A percentile compares a stretch with the other conserved stretches of the same genome.
Evolutionary conservation across 2,797 vertebrate species (phyloP).

Genomic region (Austrolebias charrua): DNA sequence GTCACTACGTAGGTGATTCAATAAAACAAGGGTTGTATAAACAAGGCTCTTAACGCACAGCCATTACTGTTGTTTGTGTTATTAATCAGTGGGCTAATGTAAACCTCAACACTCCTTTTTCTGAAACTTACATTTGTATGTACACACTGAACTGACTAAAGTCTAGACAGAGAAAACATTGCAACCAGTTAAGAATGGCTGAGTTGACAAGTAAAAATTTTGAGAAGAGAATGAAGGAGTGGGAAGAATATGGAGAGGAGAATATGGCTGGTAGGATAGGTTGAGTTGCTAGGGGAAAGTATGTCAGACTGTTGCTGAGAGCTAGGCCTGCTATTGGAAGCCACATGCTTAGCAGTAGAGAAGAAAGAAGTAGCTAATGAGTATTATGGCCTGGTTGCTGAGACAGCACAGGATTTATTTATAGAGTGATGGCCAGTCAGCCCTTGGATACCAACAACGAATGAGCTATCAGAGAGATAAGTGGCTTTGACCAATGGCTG

Average conservation of each 20-base stretch:
- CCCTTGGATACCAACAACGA: constrained; percentile 87
- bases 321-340: constrained; percentile 69
- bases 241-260: constrained; percentile 45
- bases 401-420: constrained; percentile 89
- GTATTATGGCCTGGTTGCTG: constrained; percentile 83
- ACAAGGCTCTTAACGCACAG: constrained; percentile 21
- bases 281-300: constrained; percentile 73
- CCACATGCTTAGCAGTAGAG: constrained; percentile 64
- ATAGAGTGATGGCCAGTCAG: constrained; percentile 85
- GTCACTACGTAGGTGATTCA: constrained; percentile 25
- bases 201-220: constrained; percentile 16
- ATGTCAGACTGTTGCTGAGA: constrained; percentile 61
- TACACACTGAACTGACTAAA: constrained; percentile 1
- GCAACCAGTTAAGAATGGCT: constrained; percentile 10
- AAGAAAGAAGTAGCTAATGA: constrained; percentile 73
- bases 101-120: neutral
- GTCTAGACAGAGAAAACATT: neutral
- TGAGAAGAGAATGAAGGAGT: constrained; percentile 37
- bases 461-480: constrained; percentile 78
- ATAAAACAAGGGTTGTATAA: constrained; percentile 25
- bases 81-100: constrained; percentile 14
- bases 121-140: neutral
- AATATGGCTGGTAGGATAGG: constrained; percentile 47
- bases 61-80: constrained; percentile 16
- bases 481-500: constrained; percentile 76